Evolutionary conservation across 2,888 invertebrate genomes (phyloP), one percentile per base, ranked within the genome.

Genomic region (Trissonchulus sp.): DNA sequence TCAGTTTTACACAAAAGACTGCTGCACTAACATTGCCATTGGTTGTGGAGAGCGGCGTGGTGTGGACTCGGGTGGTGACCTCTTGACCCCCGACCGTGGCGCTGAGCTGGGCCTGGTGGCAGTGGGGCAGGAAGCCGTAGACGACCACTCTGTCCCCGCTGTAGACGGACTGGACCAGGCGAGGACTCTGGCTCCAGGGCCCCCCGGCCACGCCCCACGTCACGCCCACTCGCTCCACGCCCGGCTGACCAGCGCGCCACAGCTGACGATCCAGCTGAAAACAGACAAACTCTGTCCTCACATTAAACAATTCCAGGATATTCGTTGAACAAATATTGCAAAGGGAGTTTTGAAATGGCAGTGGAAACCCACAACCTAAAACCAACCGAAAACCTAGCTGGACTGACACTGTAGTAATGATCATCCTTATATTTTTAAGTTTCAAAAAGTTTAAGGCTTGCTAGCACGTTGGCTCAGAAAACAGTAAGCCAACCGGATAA

Each of bases 61-160:
- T 83, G 30, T 83, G 83, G 1, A 85, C 85, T 74, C 83, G 79
- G 1, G 85, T 85, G 2, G 82, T 80, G 3, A 85, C 82, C 77
- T 84, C 83, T 60, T 82, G 79, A 1, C 83, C 83, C 68, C 80
- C 84, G 34, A 85, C 80, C 15, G 78, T 79, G 28, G 85, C 85
- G 72, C 79, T 81, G 75, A 85, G 77, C 23, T 82, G 83, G 1
- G 85, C 85, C 84, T 84, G 76, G 34, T 77, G 73, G 62, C 38
- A 33, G 37, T 30, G 30, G 31, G 31, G 36, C 79, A 71, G 36
- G n/a, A 82, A 84, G 34, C 84, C 85, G 78, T 85, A 85, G 36
- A 84, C 80, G 35, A 85, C 83, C 63, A 83, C 83, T 75, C 84
- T 78, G 2, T 83, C 81, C 0, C 85, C 85, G 79, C 79, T 85